Conservation (phyloP, 2,113 vertebrate genomes). For the Fregetta grallaria region DNA sequence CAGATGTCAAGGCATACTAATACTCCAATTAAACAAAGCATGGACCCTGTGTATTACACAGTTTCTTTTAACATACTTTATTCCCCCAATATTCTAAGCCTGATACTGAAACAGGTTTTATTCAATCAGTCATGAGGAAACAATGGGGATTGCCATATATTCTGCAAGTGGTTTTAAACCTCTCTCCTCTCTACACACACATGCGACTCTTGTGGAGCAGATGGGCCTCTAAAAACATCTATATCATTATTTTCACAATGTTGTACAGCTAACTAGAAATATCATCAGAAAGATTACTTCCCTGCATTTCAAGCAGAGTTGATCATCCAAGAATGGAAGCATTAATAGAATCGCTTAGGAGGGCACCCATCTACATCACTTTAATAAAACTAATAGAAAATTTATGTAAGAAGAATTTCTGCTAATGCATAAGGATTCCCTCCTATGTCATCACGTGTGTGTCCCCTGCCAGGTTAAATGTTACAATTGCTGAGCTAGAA, state of each 20-base stretch:
- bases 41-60: neutral
- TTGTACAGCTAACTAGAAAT: neutral
- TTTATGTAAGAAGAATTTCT: neutral
- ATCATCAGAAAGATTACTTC: neutral
- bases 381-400: neutral
- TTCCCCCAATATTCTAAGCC: neutral
- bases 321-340: neutral
- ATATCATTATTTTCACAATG: neutral
- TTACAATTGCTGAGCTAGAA: neutral
- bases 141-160: neutral
- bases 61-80: neutral
- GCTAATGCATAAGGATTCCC: neutral
- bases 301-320: neutral
- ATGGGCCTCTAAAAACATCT: neutral
- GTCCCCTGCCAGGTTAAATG: neutral
- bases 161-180: neutral
- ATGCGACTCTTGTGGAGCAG: neutral
- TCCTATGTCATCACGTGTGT: neutral
- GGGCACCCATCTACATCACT: neutral
- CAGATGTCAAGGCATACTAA: neutral
- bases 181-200: neutral
- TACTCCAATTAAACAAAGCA: neutral
- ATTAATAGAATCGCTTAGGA: neutral
- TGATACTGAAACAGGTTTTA: neutral
- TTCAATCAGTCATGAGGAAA: neutral